Conservation (phyloP, 2,888 invertebrate genomes). For the Andrena dorsata region DNA sequence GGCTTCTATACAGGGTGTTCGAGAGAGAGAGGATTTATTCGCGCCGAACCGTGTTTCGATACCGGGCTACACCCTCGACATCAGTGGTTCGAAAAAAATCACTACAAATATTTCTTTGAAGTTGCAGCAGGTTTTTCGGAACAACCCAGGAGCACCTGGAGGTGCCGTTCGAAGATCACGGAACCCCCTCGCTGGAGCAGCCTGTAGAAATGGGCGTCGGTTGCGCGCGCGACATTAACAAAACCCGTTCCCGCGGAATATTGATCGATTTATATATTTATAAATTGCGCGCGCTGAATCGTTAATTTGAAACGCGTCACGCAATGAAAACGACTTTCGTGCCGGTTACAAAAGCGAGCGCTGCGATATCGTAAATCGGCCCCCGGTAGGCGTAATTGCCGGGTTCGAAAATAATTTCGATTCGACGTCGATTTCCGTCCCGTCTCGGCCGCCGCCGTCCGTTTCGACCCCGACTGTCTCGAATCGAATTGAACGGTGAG, state of each 20-base stretch:
- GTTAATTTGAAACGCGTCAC: conserved; percentile 49
- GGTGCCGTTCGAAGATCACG: neutral
- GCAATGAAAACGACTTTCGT: conserved; percentile 51
- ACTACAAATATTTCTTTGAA: too few relatives aligned
- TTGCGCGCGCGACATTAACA: conserved; percentile 24
- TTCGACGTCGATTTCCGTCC: conserved; percentile 42
- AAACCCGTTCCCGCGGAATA: conserved; percentile 48
- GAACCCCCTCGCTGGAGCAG: neutral
- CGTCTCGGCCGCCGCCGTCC: conserved; percentile 9
- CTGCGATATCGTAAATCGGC: conserved; percentile 33
- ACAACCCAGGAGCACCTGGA: too few relatives aligned
- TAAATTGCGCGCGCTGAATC: conserved; percentile 49
- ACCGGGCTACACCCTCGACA: too few relatives aligned
- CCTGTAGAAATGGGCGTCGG: conserved; percentile 15
- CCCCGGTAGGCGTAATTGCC: conserved; percentile 51
- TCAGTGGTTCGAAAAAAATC: too few relatives aligned
- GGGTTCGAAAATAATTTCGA: conserved; percentile 42
- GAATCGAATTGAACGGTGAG: conserved; percentile 55
- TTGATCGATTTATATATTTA: conserved; percentile 60
- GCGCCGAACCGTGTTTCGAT: too few relatives aligned
- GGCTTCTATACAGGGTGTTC: conserved; percentile 5
- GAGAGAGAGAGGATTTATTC: too few relatives aligned
- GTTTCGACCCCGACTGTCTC: conserved; percentile 1
- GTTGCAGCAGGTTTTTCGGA: too few relatives aligned
- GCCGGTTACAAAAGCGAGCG: conserved; percentile 21